phyloP scores from a whole-genome alignment of 2,797 vertebrate genomes.

The Glossophaga mutica region DNA sequence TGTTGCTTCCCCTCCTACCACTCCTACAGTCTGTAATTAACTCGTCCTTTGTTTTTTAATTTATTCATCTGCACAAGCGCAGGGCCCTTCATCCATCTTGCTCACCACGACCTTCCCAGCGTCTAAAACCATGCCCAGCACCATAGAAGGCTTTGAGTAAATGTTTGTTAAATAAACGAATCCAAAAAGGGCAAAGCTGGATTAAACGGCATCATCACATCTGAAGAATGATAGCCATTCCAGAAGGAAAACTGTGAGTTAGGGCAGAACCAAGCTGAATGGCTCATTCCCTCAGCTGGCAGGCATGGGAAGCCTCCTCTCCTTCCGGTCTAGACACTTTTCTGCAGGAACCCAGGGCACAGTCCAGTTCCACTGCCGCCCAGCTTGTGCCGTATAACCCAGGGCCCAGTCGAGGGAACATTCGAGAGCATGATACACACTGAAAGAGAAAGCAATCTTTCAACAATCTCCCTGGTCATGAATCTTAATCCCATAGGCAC shows the following conservation, averaged over 20 bases:
- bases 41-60: neutral
- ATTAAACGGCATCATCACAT: neutral
- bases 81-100: neutral
- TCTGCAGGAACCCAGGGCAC: neutral
- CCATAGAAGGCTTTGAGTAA: neutral
- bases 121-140: neutral
- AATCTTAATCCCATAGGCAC: neutral
- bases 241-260: neutral
- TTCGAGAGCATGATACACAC: neutral
- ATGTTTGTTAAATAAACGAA: neutral
- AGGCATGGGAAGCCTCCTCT: neutral
- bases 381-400: neutral
- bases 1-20: neutral
- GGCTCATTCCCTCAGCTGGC: neutral
- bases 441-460: neutral
- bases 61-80: neutral
- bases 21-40: neutral
- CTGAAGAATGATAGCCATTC: neutral
- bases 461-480: neutral
- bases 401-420: neutral
- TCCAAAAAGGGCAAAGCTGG: neutral
- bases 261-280: neutral
- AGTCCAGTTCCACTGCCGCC: neutral
- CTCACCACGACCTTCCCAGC: neutral
- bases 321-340: neutral